Evolutionary conservation across 2,113 vertebrate genomes (phyloP).

Genomic region (Dipodomys merriami): DNA sequence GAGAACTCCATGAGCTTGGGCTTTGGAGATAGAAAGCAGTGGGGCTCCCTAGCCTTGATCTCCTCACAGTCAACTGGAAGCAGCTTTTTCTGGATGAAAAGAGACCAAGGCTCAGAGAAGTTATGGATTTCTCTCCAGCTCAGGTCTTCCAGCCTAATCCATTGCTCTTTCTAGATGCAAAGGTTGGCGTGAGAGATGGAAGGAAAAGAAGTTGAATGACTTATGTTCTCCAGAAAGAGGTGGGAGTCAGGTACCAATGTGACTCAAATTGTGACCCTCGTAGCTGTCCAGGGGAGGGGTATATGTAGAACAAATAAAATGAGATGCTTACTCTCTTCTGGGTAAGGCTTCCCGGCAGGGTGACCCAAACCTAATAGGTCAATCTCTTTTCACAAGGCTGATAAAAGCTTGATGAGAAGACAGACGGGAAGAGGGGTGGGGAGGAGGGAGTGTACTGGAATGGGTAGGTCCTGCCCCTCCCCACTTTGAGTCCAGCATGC

Average conservation of each 20-base stretch:
- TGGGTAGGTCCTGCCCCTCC: too few species aligned
- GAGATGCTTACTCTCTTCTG: neutral
- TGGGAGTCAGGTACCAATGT: neutral
- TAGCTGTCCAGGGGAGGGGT: neutral
- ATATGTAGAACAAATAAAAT: neutral
- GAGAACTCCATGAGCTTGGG: neutral
- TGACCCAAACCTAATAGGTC: neutral
- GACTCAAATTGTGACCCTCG: neutral
- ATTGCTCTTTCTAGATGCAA: neutral
- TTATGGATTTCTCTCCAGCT: neutral
- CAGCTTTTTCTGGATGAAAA: neutral
- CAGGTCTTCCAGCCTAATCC: neutral
- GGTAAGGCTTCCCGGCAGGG: neutral
- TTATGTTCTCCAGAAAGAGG: neutral
- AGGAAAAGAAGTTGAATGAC: neutral
- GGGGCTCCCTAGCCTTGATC: neutral
- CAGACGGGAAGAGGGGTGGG: too few species aligned
- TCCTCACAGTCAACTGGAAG: neutral
- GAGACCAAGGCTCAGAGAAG: neutral
- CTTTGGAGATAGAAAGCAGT: neutral
- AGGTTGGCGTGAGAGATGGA: neutral
- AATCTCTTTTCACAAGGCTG: neutral
- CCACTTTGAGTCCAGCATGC: neutral
- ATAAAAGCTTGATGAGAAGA: neutral
- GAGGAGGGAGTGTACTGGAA: too few species aligned